Base-by-base conservation (phyloP, 1,140 invertebrate species). In the Meloidogyne hapla region DNA sequence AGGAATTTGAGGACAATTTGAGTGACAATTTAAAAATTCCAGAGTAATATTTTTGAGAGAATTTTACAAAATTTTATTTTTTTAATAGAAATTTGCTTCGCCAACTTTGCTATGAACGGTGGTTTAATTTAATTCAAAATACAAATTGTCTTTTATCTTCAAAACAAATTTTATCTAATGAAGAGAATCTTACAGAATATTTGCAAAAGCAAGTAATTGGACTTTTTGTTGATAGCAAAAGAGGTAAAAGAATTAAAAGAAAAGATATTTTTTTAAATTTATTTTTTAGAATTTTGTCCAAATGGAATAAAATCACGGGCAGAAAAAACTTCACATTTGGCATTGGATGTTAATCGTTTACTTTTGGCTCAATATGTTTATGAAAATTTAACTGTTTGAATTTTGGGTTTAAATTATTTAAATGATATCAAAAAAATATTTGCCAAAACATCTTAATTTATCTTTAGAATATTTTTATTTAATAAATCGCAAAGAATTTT, bases 321-420 rank as follows among this genome's bases (percentile, higher is more conserved):
- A 8, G 71, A 73, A n/a, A 73, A 63, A 64, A 73, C 71, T 23
- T 56, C 40, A 21, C 71, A 73, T 33, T 61, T 73, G 23, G 38
- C 38, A 26, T 33, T 73, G 42, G 71, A 73, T 33, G 21, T 64
- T 15, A 73, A 73, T 61, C 42, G 71, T 26, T 26, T 73, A 40
- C 56, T 73, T 42, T 40, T 73, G 56, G 71, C 71, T n/a, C 71
- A 73, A 63, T 63, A 40, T 33, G 71, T 64, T 64, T 73, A 73
- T 64, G 71, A 65, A 28, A 42, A 73, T 23, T 38, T 73, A 38
- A 63, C 12, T 64, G 56, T 63, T 64, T 73, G 56, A 56, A n/a
- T n/a, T n/a, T n/a, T n/a, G n/a, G n/a, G 48, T 18, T n/a, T 2
- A 56, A n/a, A n/a, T 18, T 48, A 18, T 5, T 48, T 48, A 33